Evolutionary conservation across 1,140 invertebrate genomes (phyloP), one percentile per base, ranked within the genome.

Genomic region (Dendrolimus punctatus): DNA sequence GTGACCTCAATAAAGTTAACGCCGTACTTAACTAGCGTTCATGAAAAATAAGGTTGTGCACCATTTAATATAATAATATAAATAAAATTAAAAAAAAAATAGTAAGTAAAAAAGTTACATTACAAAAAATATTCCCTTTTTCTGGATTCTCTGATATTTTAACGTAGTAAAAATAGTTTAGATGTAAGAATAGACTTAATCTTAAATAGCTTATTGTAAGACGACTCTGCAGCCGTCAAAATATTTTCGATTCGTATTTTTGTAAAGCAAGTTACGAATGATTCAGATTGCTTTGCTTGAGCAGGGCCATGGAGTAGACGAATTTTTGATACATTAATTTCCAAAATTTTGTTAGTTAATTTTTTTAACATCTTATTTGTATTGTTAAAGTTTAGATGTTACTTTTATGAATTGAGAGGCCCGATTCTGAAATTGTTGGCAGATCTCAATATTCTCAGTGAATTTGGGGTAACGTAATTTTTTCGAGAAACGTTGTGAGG

Each of bases 241-340:
- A 82, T 84, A 86, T 84, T 86, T 86, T 86, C 76, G 79, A 86
- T 86, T 86, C 80, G 80, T 84, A 83, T 86, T 84, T 86, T 86
- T 84, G 80, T 84, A 84, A 82, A 80, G 79, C 80, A 84, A 78
- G 76, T 80, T 81, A 80, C 83, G 83, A 86, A 82, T 71, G 80
- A 80, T 64, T 73, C 73, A 66, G 80, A 70, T 76, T 73, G 80
- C 80, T 86, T 86, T 79, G 80, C 83, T 86, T 86, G 75, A 66
- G 79, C 80, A 75, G 82, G 78, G 80, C 80, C 81, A 60, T 70
- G 66, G 71, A 44, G 44, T 43, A 45, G 41, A 44, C 41, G 41
- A 8, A 41, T 44, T 45, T 23, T 23, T 23, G 3, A 23, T 23
- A 23, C 23, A 23, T 23, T 23, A 23, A 23, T 23, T 23, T 23